Evolutionary conservation across 2,797 vertebrate genomes (phyloP), one percentile per base, ranked within the genome.

Genomic region (Cichlasoma orientale): DNA sequence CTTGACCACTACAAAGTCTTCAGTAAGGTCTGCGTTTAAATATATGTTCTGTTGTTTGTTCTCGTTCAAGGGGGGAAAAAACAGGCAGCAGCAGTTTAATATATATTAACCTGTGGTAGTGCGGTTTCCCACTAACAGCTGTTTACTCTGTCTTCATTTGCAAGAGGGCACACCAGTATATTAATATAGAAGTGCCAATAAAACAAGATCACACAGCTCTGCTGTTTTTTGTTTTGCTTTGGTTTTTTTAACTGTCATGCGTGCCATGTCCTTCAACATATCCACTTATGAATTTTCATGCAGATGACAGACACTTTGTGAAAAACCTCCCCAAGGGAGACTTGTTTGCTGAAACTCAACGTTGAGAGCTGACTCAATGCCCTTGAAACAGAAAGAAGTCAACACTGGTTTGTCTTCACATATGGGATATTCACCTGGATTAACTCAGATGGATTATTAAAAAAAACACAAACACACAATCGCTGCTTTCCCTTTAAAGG

Each of bases 271-370:
- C 84, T 85, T 93, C 86, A 88, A 70, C 86, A 69, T 41, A 56
- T 56, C 73, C 75, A 68, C 44, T 87, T 86, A 87, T 89, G 90
- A 91, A 86, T 88, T 86, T 83, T 79, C 79, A 70, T 50, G 56
- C 61, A 38, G 56, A 75, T 63, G 27, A 78, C 75, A 81, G 55
- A 21, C 73, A 75, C 59, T 79, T 79, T 72, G 36, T 66, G 85
- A 78, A 75, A 53, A 74, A 47, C 36, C 25, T 47, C 75, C 76
- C 52, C 31, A 56, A 11, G 38, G 61, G 78, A 75, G 61, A 79
- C 4, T 4, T 27, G 54, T 80, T 75, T 71, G 58, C 77, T 68
- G 36, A 75, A 78, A 82, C 38, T 53, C 56, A 10, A 68, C 31
- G 31, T 44, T 33, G 23, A 56, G 41, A 33, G 56, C 55, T 53